A percentile compares a stretch with the other conserved stretches of the same genome.
Evolutionary conservation across 1,140 invertebrate genomes (phyloP).

Genomic region (Drosophila melanogaster): DNA sequence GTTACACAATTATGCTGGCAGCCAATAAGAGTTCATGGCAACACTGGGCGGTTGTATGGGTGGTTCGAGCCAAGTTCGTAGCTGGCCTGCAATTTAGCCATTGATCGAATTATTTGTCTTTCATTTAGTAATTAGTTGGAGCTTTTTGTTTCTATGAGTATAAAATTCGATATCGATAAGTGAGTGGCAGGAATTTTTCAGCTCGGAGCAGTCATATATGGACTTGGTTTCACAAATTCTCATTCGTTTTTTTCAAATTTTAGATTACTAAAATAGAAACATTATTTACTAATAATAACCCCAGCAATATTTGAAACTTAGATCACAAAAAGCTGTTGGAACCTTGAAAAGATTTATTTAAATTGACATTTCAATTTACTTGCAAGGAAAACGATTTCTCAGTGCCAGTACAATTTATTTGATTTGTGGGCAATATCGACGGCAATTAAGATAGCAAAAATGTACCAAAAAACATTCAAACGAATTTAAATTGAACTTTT

Average conservation of each 20-base stretch:
- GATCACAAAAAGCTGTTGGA: not conserved
- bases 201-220: not conserved
- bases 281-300: not conserved
- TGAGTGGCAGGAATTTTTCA: conserved; percentile 2
- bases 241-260: not conserved
- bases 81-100: conserved; percentile 17
- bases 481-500: conserved; percentile 73
- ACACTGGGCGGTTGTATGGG: not conserved
- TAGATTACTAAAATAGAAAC: not conserved
- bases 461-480: conserved; percentile 26
- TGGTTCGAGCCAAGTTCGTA: conserved; percentile 9
- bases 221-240: not conserved
- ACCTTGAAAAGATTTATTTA: conserved; percentile 28
- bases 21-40: not conserved
- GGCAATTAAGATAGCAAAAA: conserved; percentile 52
- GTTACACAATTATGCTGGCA: conserved; percentile 56
- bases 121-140: conserved; percentile 38
- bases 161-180: conserved; percentile 1
- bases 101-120: conserved; percentile 46
- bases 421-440: conserved; percentile 67
- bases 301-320: too few relatives aligned
- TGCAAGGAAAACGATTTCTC: conserved; percentile 1
- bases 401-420: conserved; percentile 49
- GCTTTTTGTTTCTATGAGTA: not conserved
- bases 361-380: conserved; percentile 40